Evolutionary conservation across 2,888 invertebrate species (phyloP).

Genomic region (Leucophora obtusa): DNA sequence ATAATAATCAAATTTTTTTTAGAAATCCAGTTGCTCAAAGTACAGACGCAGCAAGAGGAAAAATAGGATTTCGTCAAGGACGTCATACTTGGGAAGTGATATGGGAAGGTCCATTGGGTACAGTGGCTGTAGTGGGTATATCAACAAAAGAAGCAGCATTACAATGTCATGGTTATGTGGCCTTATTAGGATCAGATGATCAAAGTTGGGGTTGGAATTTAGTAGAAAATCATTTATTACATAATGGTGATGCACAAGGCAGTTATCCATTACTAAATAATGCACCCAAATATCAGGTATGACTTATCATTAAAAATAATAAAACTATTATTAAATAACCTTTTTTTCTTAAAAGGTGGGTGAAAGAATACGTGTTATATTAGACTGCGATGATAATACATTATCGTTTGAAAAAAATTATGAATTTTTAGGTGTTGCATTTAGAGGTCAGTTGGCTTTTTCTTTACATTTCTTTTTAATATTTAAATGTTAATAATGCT

Average conservation of each 20-base stretch:
- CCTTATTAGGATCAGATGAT: slow-evolving; percentile 95
- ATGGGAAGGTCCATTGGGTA: slow-evolving; percentile 99
- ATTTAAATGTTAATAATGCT: background rate
- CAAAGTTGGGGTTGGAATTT: slow-evolving; percentile 99
- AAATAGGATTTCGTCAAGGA: slow-evolving; percentile 93
- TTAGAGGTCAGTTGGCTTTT: slow-evolving; percentile 84
- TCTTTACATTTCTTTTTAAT: slow-evolving; percentile 13
- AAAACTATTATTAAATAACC: background rate
- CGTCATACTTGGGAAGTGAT: slow-evolving; percentile 98
- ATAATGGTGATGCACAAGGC: slow-evolving; percentile 96
- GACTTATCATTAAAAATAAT: background rate
- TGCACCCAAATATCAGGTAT: slow-evolving; percentile 97
- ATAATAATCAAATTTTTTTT: too few relatives aligned
- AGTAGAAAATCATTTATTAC: slow-evolving; percentile 96
- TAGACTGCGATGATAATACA: slow-evolving; percentile 98
- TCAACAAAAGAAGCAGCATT: slow-evolving; percentile 96
- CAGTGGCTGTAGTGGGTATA: slow-evolving; percentile 97
- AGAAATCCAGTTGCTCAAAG: slow-evolving; percentile 99
- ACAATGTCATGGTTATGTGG: slow-evolving; percentile 96
- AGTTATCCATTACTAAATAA: slow-evolving; percentile 96
- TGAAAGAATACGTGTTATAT: slow-evolving; percentile 96
- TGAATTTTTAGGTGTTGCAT: slow-evolving; percentile 98
- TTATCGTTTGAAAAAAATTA: slow-evolving; percentile 98
- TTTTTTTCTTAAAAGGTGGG: slow-evolving; percentile 85
- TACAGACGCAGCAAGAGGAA: slow-evolving; percentile 95